Conservation (phyloP, 92 coral and sea anemone species). For the Hydrozoanthus gracilis region DNA sequence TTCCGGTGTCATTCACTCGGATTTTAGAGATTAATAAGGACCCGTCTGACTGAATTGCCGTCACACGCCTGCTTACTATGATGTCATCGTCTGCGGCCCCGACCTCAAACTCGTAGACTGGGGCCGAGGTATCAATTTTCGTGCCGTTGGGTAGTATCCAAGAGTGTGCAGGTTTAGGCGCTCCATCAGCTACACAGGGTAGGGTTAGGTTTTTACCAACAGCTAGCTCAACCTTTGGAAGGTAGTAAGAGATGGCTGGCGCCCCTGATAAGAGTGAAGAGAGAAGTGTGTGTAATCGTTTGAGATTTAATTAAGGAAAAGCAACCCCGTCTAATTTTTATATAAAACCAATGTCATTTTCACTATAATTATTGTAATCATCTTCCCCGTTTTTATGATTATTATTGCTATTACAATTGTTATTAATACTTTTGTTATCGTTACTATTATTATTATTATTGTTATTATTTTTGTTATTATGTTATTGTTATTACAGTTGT, state of each 20-base stretch:
- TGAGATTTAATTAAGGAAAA: not conserved
- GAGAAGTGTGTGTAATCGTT: no score
- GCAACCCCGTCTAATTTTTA: not conserved
- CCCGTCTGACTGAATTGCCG: slow-evolving; percentile 56
- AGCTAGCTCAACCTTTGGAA: slow-evolving; percentile 53
- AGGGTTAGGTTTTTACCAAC: slow-evolving; percentile 72
- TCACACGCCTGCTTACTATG: slow-evolving; percentile 22
- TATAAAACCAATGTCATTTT: not conserved
- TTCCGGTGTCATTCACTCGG: slow-evolving; percentile 59
- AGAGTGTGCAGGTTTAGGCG: slow-evolving; percentile 56
- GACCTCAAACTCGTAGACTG: slow-evolving; percentile 38
- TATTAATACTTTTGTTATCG: not conserved
- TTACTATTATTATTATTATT: not conserved
- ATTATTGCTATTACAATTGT: not conserved
- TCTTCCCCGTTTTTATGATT: not conserved
- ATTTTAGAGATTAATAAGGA: slow-evolving; percentile 63
- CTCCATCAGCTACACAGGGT: slow-evolving; percentile 66
- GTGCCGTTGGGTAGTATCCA: slow-evolving; percentile 68
- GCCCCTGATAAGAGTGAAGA: slow-evolving; percentile 23
- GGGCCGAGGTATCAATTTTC: slow-evolving; percentile 34
- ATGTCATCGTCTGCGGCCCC: slow-evolving; percentile 55
- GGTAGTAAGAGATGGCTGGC: slow-evolving; percentile 53
- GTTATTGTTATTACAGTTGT: not conserved
- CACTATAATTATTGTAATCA: not conserved
- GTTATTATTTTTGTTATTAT: no score